Evolutionary conservation across 2,797 vertebrate genomes (phyloP).

Genomic region (Orientallactaga sibirica): DNA sequence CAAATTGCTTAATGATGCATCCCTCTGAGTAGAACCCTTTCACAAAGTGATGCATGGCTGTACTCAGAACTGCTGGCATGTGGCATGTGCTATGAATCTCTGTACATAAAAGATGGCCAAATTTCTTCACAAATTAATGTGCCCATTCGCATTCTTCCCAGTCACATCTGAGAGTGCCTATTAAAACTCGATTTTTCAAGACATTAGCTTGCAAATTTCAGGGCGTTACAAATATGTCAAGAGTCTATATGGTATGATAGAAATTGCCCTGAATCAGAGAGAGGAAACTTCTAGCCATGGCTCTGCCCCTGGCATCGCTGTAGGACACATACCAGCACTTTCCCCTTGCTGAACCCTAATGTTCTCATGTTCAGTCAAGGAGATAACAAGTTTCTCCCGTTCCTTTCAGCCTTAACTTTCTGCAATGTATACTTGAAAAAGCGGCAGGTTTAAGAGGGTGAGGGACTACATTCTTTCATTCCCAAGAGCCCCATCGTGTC

Average conservation of each 20-base stretch:
- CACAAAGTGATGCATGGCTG: background rate
- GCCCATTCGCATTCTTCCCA: background rate
- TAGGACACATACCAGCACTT: background rate
- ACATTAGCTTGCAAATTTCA: conserved; percentile 30
- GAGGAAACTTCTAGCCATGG: background rate
- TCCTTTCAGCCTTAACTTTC: background rate
- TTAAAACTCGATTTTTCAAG: background rate
- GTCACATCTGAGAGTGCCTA: background rate
- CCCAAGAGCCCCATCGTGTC: background rate
- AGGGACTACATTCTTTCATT: background rate
- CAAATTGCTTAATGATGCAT: too few relatives aligned
- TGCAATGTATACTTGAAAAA: conserved; percentile 6
- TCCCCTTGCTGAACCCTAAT: too few relatives aligned
- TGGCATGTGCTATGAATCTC: background rate
- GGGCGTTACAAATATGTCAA: background rate
- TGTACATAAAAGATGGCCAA: background rate
- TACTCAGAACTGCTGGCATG: background rate
- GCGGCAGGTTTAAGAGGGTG: background rate
- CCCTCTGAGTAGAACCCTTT: background rate
- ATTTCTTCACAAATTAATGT: background rate
- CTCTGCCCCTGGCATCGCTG: background rate
- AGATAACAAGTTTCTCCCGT: background rate
- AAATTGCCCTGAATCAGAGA: background rate
- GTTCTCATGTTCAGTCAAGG: background rate
- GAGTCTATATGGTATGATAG: background rate